phyloP scores from a whole-genome alignment of 1,140 invertebrate species.

The Phocides pigmalion region DNA sequence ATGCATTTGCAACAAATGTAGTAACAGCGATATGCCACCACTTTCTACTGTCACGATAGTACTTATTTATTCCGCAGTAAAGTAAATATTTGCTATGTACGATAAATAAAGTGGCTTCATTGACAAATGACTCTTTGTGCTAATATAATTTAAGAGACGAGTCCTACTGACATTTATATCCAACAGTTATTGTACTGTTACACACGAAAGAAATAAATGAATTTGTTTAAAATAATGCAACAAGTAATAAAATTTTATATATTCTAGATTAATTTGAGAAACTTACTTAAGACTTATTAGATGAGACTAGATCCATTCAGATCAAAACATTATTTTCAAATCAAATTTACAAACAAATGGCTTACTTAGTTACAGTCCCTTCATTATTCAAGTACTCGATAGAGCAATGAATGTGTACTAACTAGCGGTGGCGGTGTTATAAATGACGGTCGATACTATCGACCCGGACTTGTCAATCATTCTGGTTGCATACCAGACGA shows the following conservation, averaged over 20 bases:
- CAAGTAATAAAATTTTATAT: background rate
- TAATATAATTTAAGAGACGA: background rate
- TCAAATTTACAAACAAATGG: slow-evolving; percentile 13
- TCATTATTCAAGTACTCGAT: slow-evolving; percentile 50
- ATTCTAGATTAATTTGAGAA: too few relatives aligned
- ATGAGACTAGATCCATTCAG: background rate
- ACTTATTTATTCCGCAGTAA: slow-evolving; percentile 39
- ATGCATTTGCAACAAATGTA: slow-evolving; percentile 27
- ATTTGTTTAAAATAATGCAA: background rate
- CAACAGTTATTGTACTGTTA: background rate
- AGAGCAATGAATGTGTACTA: slow-evolving; percentile 78
- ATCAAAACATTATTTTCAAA: background rate
- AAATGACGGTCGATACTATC: slow-evolving; percentile 76
- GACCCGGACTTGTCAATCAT: slow-evolving; percentile 79
- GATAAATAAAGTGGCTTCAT: slow-evolving; percentile 41
- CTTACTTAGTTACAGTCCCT: slow-evolving; percentile 18
- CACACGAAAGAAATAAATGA: background rate
- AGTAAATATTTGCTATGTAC: slow-evolving; percentile 23
- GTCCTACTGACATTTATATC: background rate
- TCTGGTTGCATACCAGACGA: slow-evolving; percentile 50
- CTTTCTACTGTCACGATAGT: slow-evolving; percentile 50
- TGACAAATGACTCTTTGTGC: slow-evolving; percentile 20
- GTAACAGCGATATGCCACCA: slow-evolving; percentile 26
- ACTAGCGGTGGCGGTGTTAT: slow-evolving; percentile 78
- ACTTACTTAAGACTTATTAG: background rate